A percentile compares a stretch with the other conserved stretches of the same genome.
Evolutionary conservation across 2,113 vertebrate species (phyloP).

Genomic region (Cyphomyrus discorhynchus): DNA sequence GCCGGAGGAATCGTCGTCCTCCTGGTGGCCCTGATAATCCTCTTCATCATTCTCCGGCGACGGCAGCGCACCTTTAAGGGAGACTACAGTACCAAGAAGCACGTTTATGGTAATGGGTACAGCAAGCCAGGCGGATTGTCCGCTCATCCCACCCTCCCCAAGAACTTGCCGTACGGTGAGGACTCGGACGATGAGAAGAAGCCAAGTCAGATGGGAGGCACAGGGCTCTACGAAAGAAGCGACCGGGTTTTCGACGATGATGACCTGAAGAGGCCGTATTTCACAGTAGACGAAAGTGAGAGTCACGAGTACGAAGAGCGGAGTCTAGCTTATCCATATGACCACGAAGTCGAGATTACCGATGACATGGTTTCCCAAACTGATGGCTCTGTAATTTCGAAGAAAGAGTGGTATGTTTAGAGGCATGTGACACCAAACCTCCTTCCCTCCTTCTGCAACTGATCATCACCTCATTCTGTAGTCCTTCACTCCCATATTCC

Average conservation of each 20-base stretch:
- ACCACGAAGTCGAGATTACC: conserved; percentile 73
- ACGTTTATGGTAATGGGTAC: conserved; percentile 78
- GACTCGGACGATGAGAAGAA: conserved; percentile 80
- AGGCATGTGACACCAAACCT: conserved; percentile 4
- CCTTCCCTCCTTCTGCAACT: background rate
- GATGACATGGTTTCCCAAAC: conserved; percentile 84
- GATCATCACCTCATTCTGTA: background rate
- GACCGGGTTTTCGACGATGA: conserved; percentile 62
- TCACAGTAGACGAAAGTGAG: conserved; percentile 68
- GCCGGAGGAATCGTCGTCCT: conserved; percentile 70
- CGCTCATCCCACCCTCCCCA: conserved; percentile 64
- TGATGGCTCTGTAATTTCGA: conserved; percentile 82
- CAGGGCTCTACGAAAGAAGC: conserved; percentile 43
- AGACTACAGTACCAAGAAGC: conserved; percentile 85
- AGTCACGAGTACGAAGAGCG: conserved; percentile 61
- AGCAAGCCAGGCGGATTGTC: conserved; percentile 66
- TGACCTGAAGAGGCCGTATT: conserved; percentile 71
- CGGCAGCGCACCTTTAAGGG: conserved; percentile 81
- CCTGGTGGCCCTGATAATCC: conserved; percentile 63
- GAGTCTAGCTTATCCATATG: conserved; percentile 75
- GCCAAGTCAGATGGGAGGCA: conserved; percentile 60
- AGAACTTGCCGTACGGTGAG: conserved; percentile 74
- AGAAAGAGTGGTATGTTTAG: conserved; percentile 89
- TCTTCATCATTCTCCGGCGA: conserved; percentile 67
- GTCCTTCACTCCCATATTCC: background rate